Conservation (phyloP, 2,797 vertebrate genomes). For the Coregonus ussuriensis region DNA sequence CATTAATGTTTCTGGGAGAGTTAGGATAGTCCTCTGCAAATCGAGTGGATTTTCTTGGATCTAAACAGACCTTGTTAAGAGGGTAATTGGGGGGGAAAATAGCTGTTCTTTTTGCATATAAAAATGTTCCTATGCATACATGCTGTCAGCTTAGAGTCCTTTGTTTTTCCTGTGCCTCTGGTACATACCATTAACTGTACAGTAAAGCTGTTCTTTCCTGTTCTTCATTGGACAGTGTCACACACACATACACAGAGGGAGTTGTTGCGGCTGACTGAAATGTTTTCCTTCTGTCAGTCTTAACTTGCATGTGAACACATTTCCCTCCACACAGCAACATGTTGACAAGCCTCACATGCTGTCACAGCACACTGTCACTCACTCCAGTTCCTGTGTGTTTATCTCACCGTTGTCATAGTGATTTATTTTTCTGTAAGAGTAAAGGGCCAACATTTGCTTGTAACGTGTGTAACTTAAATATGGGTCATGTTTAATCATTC, state of each 20-base stretch:
- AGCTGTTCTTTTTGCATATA: not conserved
- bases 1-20: conserved; percentile 65
- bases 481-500: not conserved
- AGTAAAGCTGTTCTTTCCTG: conserved; percentile 39
- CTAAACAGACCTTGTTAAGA: conserved; percentile 30
- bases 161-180: not conserved
- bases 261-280: conserved; percentile 37
- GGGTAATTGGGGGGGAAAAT: conserved; percentile 9
- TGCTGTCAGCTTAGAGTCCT: not conserved
- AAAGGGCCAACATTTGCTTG: not conserved
- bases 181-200: not conserved
- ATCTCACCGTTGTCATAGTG: not conserved
- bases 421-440: conserved; percentile 1
- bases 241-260: conserved; percentile 25
- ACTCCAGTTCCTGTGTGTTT: conserved; percentile 12
- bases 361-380: conserved; percentile 26
- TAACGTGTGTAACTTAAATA: not conserved
- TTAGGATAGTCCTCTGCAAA: conserved; percentile 22
- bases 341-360: conserved; percentile 19
- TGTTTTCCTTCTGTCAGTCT: conserved; percentile 42
- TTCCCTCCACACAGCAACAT: conserved; percentile 4
- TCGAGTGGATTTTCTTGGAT: conserved; percentile 20
- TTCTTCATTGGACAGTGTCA: conserved; percentile 24
- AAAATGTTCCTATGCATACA: conserved; percentile 3
- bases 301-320: conserved; percentile 26